Conservation (phyloP, 2,113 vertebrate species). For the Sardina pilchardus region DNA sequence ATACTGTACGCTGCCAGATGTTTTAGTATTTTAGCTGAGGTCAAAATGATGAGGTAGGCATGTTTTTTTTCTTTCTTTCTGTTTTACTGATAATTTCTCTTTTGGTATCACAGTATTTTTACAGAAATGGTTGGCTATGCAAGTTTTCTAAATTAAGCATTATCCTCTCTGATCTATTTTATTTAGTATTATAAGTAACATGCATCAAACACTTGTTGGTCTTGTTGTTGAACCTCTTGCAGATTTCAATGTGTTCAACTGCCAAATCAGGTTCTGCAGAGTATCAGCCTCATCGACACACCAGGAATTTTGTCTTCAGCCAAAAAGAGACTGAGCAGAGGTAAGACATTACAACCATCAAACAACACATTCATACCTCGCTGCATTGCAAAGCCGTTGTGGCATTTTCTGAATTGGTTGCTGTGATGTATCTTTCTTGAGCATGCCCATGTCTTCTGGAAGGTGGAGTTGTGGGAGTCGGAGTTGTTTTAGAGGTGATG, state of each 20-base stretch:
- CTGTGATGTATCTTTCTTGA: neutral
- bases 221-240: neutral
- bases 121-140: neutral
- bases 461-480: constrained; percentile 1
- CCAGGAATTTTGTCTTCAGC: constrained; percentile 84
- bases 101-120: neutral
- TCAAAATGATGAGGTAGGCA: neutral
- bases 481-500: constrained; percentile 14
- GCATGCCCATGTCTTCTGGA: neutral
- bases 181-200: neutral
- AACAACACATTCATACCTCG: neutral
- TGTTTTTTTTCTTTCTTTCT: neutral
- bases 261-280: constrained; percentile 83
- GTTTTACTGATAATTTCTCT: neutral
- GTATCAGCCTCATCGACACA: constrained; percentile 85
- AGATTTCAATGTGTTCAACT: constrained; percentile 86
- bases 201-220: neutral
- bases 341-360: constrained; percentile 58
- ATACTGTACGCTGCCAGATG: neutral
- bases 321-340: constrained; percentile 79
- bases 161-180: neutral
- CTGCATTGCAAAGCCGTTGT: neutral
- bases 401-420: neutral
- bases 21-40: neutral
- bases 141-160: neutral